Base-by-base conservation (phyloP, 2,113 vertebrate genomes). In the Toxotes chatareus region DNA sequence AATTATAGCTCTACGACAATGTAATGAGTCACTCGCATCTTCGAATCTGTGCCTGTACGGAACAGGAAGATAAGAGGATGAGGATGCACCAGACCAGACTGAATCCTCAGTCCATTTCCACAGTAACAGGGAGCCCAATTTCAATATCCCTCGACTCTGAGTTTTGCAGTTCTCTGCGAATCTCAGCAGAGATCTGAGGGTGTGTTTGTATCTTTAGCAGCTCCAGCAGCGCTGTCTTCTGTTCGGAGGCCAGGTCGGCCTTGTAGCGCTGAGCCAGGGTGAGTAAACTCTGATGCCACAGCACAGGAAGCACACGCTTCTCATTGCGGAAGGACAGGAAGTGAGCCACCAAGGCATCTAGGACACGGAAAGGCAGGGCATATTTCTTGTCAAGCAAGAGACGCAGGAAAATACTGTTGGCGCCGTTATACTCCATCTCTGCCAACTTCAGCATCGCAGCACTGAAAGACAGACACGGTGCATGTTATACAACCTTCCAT, bases 201-300 rank as follows among this genome's bases (percentile, higher is more conserved):
- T 99, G 98, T 19, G 94, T 93, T 92, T 99, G 97, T 31, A 95
- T 90, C 79, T 96, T 97, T 47, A 99, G 95, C 86, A 99, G 95
- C 86, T 98, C 98, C 6, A 98, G 86, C 85, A 99, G 91, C 0
- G 96, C 94, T 1, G 93, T 93, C 80, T 98, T 99, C 95, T 99
- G 98, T 51, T 99, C 98, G 0, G 95, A 95, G 49, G 97, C 95
- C 84, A 99, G 89, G 88, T 99, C 98, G 1, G 98, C 97, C 85
- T 98, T 99, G 93, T 99, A 99, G 80, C 97, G 98, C 94, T 99
- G 98, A 17, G 93, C 96, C 11, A 99, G 55, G 13, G 97, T 96
- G 87, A 99, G 96, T 16, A 99, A 90, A 88, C 97, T 96, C 94
- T 99, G 98, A 90, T 99, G 98, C 98, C 98, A 99, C 76, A 99